Base-by-base conservation (phyloP, 2,113 vertebrate species). In the Anolis sagrei region DNA sequence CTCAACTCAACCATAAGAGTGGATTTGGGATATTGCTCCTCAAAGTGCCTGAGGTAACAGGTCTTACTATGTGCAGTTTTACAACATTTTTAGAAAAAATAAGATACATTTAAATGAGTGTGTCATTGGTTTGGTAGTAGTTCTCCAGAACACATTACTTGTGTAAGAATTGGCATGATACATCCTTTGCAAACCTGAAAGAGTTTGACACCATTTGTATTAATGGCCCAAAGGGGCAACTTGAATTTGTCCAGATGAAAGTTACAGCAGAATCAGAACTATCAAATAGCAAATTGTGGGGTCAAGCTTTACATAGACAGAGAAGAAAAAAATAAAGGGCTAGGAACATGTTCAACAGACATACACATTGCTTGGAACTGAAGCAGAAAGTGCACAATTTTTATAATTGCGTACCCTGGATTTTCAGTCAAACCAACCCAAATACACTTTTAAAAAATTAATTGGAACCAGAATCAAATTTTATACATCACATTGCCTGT, bases 1-100 rank as follows among this genome's bases (percentile, higher is more conserved):
- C 82, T 87, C 88, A 79, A 68, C 74, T 62, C 51, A 70, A 49
- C 48, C 48, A 6, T 75, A 4, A 79, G 61, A 83, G 66, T 76
- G n/a, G 44, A 87, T 86, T 64, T 93, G 88, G 85, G 89, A 76
- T 82, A 90, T 79, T 90, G 83, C 64, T 92, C 68, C 91, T 86
- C 70, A 88, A 75, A 92, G 89, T 49, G 81, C 81, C 83, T 82
- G 82, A 89, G 86, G 79, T 92, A 86, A n/a, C 85, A 62, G 19
- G 1, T 39, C 81, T 78, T 62, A 25, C 54, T 90, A 88, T 19
- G 0, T 83, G 54, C 61, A 74, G 79, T 84, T 91, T 83, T 88
- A 75, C 83, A 79, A 14, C 72, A 88, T 82, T 66, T 88, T 89
- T 72, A 34, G 48, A 51, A 75, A 32, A 54, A 76, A 36, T 75